Conservation (phyloP, 1,140 invertebrate genomes). For the Drosophila nigrodunni region DNA sequence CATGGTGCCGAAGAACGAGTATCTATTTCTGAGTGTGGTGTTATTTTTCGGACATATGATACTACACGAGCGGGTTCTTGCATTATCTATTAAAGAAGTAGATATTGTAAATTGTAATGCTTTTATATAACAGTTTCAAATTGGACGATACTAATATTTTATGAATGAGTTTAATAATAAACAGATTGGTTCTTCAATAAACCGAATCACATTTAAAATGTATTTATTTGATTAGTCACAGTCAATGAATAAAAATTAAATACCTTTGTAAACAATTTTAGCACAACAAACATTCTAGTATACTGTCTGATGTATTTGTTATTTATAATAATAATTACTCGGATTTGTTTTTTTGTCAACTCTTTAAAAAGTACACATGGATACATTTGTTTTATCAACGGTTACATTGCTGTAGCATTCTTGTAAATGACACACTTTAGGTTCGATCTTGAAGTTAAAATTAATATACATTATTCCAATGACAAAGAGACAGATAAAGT, state of each 20-base stretch:
- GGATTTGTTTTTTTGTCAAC: no score
- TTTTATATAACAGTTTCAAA: background rate
- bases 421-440: background rate
- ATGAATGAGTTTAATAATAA: background rate
- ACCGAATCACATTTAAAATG: background rate
- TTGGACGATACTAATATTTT: background rate
- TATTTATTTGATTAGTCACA: no score
- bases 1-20: conserved; percentile 65
- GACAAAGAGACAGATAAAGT: conserved; percentile 7
- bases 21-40: conserved; percentile 60
- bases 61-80: conserved; percentile 57
- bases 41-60: conserved; percentile 71
- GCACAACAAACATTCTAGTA: no score
- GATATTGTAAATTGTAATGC: background rate
- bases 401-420: background rate
- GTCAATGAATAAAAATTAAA: no score
- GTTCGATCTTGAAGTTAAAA: background rate
- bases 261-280: no score
- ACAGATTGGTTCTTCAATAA: background rate
- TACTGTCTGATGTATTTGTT: no score
- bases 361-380: no score
- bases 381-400: background rate
- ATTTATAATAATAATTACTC: no score
- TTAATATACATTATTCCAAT: background rate
- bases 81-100: conserved; percentile 3